Evolutionary conservation across 2,113 vertebrate species (phyloP).

Genomic region (Arenaria interpres): DNA sequence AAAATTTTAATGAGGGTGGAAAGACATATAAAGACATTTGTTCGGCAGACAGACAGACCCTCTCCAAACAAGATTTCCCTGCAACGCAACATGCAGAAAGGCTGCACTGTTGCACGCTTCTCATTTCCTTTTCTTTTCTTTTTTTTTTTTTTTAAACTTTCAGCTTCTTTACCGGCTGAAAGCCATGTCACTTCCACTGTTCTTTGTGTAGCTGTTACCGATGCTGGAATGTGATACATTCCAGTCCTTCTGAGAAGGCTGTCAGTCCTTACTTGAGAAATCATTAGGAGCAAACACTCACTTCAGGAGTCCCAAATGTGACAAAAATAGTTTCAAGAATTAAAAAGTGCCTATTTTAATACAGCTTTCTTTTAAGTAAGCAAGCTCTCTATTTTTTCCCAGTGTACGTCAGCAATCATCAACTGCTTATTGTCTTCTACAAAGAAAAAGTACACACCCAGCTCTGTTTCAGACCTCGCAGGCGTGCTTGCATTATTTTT

Average conservation of each 20-base stretch:
- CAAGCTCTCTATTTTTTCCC: background rate
- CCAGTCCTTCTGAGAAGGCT: background rate
- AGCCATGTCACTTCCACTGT: background rate
- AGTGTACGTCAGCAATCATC: background rate
- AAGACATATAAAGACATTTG: background rate
- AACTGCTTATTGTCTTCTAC: background rate
- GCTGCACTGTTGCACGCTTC: background rate
- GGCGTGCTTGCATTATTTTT: background rate
- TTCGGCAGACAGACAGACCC: background rate
- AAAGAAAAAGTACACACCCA: background rate
- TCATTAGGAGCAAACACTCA: background rate
- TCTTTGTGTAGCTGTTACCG: background rate
- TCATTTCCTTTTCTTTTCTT: background rate
- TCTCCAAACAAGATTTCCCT: background rate
- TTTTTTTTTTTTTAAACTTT: background rate
- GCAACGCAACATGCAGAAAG: background rate
- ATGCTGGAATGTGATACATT: background rate
- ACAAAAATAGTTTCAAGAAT: constrained; percentile 29
- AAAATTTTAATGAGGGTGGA: background rate
- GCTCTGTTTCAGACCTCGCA: background rate
- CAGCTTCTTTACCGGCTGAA: background rate
- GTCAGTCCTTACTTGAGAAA: background rate
- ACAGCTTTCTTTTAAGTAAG: background rate
- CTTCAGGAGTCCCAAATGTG: constrained; percentile 8
- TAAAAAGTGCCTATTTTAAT: constrained; percentile 12